A percentile compares a stretch with the other conserved stretches of the same genome.
Evolutionary conservation across 1,140 invertebrate species (phyloP).

Genomic region (Apis laboriosa): DNA sequence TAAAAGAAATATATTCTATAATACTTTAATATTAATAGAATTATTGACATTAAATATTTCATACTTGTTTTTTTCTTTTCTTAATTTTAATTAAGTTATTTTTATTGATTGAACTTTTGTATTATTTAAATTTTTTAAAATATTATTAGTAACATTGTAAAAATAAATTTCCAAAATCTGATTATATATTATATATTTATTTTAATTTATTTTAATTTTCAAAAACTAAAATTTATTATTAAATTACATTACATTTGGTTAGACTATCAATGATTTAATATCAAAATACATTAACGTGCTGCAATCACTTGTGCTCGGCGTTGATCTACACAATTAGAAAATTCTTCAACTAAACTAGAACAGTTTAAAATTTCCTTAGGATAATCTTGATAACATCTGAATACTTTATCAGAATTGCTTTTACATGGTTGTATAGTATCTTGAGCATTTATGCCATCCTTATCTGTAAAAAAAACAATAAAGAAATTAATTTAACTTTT

Average conservation of each 20-base stretch:
- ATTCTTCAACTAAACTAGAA: conserved; percentile 79
- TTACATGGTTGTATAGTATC: conserved; percentile 76
- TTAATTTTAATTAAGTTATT: neutral
- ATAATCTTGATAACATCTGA: conserved; percentile 81
- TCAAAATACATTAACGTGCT: conserved; percentile 55
- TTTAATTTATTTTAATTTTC: conserved; percentile 50
- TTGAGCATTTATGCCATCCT: conserved; percentile 54
- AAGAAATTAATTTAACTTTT: neutral
- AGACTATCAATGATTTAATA: conserved; percentile 12
- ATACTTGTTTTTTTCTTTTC: neutral
- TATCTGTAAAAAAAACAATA: conserved; percentile 54
- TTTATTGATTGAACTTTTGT: neutral
- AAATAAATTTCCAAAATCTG: conserved; percentile 28
- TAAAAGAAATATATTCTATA: neutral
- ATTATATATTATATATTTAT: conserved; percentile 32
- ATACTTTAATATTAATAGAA: neutral
- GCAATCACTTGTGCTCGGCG: conserved; percentile 73
- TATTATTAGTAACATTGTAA: neutral
- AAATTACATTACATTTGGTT: conserved; percentile 44
- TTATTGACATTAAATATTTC: neutral
- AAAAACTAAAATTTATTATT: conserved; percentile 27
- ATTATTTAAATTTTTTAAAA: neutral
- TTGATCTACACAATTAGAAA: conserved; percentile 80
- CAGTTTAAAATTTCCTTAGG: conserved; percentile 81
- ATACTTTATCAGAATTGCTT: conserved; percentile 77